Conservation (phyloP, 2,888 invertebrate genomes). For the Eupeodes luniger region DNA sequence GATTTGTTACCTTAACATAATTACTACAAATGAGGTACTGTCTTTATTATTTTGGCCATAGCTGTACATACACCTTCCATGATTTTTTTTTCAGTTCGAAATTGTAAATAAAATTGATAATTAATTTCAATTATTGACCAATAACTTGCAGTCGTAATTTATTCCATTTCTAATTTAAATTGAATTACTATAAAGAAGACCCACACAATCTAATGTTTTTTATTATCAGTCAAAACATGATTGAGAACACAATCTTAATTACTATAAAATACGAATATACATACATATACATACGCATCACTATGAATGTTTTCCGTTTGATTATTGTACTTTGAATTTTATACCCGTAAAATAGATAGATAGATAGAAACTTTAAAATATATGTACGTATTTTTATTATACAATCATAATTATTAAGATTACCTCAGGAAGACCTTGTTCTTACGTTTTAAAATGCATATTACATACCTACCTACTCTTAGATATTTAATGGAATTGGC, state of each 20-base stretch:
- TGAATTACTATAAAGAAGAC: neutral
- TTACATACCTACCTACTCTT: neutral
- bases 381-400: neutral
- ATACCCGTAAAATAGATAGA: neutral
- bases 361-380: neutral
- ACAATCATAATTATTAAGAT: neutral
- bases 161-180: neutral
- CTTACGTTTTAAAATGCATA: neutral
- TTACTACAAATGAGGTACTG: too few species aligned
- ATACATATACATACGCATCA: too few species aligned
- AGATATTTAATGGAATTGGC: neutral
- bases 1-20: too few species aligned
- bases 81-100: too few species aligned
- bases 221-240: too few species aligned
- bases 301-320: neutral
- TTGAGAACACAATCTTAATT: neutral
- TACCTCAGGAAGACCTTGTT: neutral
- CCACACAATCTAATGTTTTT: neutral
- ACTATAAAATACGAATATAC: neutral
- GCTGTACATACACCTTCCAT: too few species aligned
- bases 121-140: neutral
- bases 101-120: conserved; percentile 1
- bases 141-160: neutral
- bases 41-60: too few species aligned
- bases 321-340: neutral